A percentile compares a stretch with the other conserved stretches of the same genome.
These are phyloP conservation scores for Agrochola lychnidis DNA, from an alignment of 2,888 invertebrate species.

Conservation along the genomic window DNA sequence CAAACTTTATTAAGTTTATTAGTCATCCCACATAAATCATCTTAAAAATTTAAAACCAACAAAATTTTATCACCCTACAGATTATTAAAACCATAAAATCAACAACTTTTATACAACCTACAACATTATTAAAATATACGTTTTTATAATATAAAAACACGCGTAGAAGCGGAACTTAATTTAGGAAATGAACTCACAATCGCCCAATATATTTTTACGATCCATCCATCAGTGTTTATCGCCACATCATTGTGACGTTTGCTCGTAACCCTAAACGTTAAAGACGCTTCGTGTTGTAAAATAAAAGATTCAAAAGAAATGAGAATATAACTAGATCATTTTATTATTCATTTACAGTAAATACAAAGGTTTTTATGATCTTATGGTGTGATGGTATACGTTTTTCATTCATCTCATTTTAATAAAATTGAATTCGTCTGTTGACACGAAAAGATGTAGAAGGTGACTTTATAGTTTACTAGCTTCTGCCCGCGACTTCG, in stretches of 20 bases:
- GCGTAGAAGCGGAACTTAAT: conserved; percentile 65
- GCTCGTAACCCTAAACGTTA: conserved; percentile 69
- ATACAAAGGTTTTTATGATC: conserved; percentile 32
- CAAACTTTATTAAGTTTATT: not conserved
- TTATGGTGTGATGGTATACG: conserved; percentile 18
- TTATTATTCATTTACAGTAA: conserved; percentile 59
- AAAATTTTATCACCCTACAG: not conserved
- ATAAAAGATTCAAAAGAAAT: conserved; percentile 64
- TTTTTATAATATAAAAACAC: conserved; percentile 49
- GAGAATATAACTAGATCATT: conserved; percentile 56
- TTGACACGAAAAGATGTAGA: not conserved
- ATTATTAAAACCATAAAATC: conserved; percentile 16
- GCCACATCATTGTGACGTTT: conserved; percentile 66
- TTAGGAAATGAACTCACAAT: conserved; percentile 71
- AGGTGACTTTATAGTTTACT: not conserved
- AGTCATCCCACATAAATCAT: conserved; percentile 4
- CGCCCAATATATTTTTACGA: conserved; percentile 72
- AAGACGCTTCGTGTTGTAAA: conserved; percentile 60
- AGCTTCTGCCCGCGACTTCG: too few relatives aligned
- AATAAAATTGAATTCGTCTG: not conserved
- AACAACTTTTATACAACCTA: conserved; percentile 14
- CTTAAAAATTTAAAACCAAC: conserved; percentile 9
- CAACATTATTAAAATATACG: conserved; percentile 41
- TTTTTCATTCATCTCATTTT: conserved; percentile 5
- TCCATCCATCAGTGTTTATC: conserved; percentile 72